These are phyloP conservation scores for Drosophila tropicalis DNA, from an alignment of 1,140 invertebrate genomes.

Conservation along the genomic window DNA sequence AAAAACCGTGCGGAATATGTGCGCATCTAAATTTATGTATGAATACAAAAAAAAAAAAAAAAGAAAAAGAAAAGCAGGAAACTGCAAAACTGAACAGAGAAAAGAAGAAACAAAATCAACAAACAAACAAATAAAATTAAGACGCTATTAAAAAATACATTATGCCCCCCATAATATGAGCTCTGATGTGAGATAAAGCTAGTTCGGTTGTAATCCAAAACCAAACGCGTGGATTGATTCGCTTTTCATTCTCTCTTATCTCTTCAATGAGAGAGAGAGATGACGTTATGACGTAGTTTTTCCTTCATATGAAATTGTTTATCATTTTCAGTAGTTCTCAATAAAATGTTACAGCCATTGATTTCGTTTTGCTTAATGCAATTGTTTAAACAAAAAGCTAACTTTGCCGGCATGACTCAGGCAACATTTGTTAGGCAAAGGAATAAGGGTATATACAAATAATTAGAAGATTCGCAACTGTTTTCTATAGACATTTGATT, in stretches of 20 bases:
- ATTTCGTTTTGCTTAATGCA: constrained; percentile 31
- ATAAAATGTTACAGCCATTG: constrained; percentile 14
- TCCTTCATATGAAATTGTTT: constrained; percentile 1
- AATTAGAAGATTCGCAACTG: constrained; percentile 5
- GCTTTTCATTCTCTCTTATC: neutral
- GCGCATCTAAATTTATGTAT: constrained; percentile 42
- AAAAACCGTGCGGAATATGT: constrained; percentile 60
- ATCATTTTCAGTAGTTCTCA: constrained; percentile 3
- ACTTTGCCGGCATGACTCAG: constrained; percentile 41
- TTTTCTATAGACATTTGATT: neutral
- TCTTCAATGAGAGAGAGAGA: neutral
- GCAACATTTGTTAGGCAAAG: neutral
- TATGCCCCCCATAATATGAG: neutral
- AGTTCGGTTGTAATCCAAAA: neutral
- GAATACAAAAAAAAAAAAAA: neutral
- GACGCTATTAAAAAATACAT: constrained; percentile 44
- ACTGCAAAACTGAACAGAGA: constrained; percentile 49
- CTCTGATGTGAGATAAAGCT: constrained; percentile 6
- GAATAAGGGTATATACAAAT: neutral
- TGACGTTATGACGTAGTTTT: neutral
- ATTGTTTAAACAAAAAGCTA: constrained; percentile 34
- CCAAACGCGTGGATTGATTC: constrained; percentile 12
- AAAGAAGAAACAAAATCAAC: constrained; percentile 34
- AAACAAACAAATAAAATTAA: constrained; percentile 39
- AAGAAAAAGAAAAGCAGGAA: constrained; percentile 49